These are phyloP conservation scores for Deilephila elpenor DNA, from an alignment of 2,888 invertebrate genomes.

Conservation along the genomic window DNA sequence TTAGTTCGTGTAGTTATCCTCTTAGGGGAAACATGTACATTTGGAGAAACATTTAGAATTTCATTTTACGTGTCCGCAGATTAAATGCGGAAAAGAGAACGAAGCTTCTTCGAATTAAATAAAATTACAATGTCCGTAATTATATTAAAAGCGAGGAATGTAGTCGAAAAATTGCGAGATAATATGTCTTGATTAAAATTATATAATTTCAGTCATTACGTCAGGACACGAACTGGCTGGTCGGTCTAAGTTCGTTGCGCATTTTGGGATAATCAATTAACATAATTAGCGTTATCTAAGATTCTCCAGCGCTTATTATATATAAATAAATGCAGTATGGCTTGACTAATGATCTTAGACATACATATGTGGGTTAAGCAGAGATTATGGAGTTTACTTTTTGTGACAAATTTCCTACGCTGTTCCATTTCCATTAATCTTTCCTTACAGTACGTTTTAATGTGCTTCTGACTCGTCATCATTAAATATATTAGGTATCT, in stretches of 20 bases:
- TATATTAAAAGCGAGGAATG: background rate
- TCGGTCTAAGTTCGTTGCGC: background rate
- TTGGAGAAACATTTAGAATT: background rate
- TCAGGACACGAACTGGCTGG: background rate
- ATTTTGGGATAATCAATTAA: background rate
- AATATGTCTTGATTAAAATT: background rate
- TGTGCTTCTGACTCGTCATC: no score
- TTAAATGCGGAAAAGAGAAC: background rate
- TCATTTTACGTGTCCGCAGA: background rate
- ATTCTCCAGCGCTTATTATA: background rate
- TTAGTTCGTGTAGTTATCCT: background rate
- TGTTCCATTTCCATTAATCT: no score
- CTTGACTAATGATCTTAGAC: no score
- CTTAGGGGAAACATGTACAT: background rate
- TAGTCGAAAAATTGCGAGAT: background rate
- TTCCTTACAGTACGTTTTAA: no score
- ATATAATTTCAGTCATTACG: background rate
- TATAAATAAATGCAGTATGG: background rate
- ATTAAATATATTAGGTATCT: no score
- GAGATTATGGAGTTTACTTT: no score
- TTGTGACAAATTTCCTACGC: no score
- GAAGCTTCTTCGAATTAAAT: background rate
- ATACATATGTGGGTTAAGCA: no score
- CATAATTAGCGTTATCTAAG: background rate
- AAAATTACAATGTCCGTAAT: background rate